Evolutionary conservation across 1,140 invertebrate species (phyloP).

Genomic region (Agrilus planipennis): DNA sequence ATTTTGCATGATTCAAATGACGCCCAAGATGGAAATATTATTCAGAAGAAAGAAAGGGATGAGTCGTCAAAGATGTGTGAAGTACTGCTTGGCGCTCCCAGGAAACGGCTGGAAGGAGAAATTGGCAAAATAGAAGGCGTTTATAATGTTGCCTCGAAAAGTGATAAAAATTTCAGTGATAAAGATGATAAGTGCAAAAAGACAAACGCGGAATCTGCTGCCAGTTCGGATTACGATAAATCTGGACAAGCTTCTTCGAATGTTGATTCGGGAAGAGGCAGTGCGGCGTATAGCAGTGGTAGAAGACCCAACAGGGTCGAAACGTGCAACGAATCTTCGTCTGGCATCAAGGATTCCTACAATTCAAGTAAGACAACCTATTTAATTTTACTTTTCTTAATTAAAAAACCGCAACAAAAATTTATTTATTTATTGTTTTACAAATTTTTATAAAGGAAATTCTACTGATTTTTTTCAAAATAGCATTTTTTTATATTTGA

Average conservation of each 20-base stretch:
- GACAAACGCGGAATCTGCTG: conserved; percentile 41
- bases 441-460: too few species aligned
- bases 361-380: conserved; percentile 3
- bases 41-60: conserved; percentile 5
- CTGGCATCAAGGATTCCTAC: conserved; percentile 3
- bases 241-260: conserved; percentile 53
- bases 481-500: too few species aligned
- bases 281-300: conserved; percentile 62
- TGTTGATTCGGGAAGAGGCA: conserved; percentile 62
- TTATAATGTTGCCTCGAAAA: conserved; percentile 26
- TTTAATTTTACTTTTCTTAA: too few species aligned
- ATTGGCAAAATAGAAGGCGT: conserved; percentile 32
- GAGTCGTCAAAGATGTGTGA: conserved; percentile 17
- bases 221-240: conserved; percentile 56
- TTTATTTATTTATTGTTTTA: too few species aligned
- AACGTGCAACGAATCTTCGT: conserved; percentile 5
- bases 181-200: conserved; percentile 35
- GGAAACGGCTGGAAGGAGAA: conserved; percentile 28
- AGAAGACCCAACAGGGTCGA: conserved; percentile 40
- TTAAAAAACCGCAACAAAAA: too few species aligned
- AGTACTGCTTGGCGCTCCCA: conserved; percentile 21
- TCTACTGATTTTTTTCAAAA: too few species aligned
- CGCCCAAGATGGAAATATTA: not conserved
- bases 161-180: conserved; percentile 14
- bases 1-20: conserved; percentile 21